These are phyloP conservation scores for Callithrix jacchus DNA, from an alignment of 2,113 vertebrate genomes.

Conservation along the genomic window DNA sequence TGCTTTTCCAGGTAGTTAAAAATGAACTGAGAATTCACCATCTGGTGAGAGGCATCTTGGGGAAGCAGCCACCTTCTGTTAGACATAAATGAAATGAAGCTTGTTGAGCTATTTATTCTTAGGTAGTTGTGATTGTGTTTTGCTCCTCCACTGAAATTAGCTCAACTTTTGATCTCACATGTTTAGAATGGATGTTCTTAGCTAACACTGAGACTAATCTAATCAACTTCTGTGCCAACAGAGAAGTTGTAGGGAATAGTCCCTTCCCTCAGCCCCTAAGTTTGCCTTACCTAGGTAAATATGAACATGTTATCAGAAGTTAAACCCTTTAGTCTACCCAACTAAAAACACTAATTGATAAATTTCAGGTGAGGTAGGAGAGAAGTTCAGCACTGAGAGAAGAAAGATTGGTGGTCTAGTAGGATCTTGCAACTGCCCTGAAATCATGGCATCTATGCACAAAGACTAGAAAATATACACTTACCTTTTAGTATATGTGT, in stretches of 20 bases:
- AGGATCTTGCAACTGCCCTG: not conserved
- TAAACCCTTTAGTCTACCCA: not conserved
- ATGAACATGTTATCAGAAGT: not conserved
- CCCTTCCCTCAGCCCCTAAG: not conserved
- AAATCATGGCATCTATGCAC: not conserved
- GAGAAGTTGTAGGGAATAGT: not conserved
- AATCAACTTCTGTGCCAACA: not conserved
- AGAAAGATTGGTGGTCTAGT: not conserved
- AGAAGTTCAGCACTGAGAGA: not conserved
- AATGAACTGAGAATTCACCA: slow-evolving; percentile 62
- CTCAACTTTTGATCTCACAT: not conserved
- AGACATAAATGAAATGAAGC: slow-evolving; percentile 41
- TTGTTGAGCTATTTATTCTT: slow-evolving; percentile 34
- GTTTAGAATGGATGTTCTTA: not conserved
- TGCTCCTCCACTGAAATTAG: slow-evolving; percentile 12
- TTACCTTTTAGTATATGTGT: not conserved
- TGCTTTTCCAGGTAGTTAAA: slow-evolving; percentile 43
- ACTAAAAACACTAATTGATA: not conserved
- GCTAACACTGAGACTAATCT: not conserved
- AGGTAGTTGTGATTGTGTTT: not conserved
- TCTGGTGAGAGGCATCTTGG: slow-evolving; percentile 40
- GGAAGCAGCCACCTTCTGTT: slow-evolving; percentile 43
- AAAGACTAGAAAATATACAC: not conserved
- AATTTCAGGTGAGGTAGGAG: not conserved
- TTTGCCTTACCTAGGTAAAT: not conserved